Evolutionary conservation across 2,888 invertebrate genomes (phyloP).

Genomic region (Amorpha juglandis): DNA sequence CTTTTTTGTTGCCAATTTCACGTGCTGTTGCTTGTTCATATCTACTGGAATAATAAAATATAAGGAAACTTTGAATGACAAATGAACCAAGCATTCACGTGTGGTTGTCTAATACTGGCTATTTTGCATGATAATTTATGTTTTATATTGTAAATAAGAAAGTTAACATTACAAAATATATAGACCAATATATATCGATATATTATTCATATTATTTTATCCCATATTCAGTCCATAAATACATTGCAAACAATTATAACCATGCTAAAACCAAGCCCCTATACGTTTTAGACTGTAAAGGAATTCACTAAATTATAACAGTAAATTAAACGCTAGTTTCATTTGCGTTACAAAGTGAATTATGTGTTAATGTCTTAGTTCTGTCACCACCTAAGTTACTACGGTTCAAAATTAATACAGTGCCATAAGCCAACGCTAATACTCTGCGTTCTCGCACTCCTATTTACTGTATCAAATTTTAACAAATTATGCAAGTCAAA

Average conservation of each 20-base stretch:
- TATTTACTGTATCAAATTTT: slow-evolving; percentile 80
- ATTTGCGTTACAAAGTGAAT: slow-evolving; percentile 83
- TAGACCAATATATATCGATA: background rate
- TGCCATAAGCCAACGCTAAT: slow-evolving; percentile 82
- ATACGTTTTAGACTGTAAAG: slow-evolving; percentile 56
- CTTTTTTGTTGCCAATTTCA: slow-evolving; percentile 75
- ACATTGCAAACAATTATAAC: background rate
- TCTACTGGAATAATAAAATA: slow-evolving; percentile 56
- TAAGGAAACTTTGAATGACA: slow-evolving; percentile 46
- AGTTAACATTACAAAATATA: background rate
- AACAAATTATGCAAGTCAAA: slow-evolving; percentile 43
- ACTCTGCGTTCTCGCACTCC: slow-evolving; percentile 70
- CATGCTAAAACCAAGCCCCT: slow-evolving; percentile 13
- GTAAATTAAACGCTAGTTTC: slow-evolving; percentile 83
- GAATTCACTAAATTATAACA: slow-evolving; percentile 83
- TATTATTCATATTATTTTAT: background rate
- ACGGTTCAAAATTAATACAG: slow-evolving; percentile 85
- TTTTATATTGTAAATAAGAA: background rate
- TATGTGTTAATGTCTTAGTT: slow-evolving; percentile 84
- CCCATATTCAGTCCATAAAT: background rate
- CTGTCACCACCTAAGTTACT: slow-evolving; percentile 84
- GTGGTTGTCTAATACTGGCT: background rate
- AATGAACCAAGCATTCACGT: slow-evolving; percentile 27
- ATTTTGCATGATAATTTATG: background rate
- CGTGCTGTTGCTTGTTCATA: slow-evolving; percentile 74